phyloP scores from a whole-genome alignment of 2,888 invertebrate genomes.

The Tineola bisselliella region DNA sequence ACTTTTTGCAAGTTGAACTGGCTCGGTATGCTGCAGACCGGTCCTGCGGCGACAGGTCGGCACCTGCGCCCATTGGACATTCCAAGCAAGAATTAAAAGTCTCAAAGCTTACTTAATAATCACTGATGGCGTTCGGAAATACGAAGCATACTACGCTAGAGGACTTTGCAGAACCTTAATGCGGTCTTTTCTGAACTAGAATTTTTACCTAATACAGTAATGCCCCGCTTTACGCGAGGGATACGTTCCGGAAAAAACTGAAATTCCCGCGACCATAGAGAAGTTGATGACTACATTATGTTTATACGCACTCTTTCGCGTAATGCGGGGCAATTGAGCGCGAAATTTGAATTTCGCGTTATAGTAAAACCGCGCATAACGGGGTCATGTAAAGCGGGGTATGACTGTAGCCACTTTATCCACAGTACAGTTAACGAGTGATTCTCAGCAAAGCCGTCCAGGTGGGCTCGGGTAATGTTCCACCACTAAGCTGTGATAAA shows the following conservation, averaged over 20 bases:
- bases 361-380: too few species aligned
- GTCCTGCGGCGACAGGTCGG: constrained; percentile 41
- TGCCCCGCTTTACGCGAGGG: too few species aligned
- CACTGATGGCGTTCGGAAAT: background rate
- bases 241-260: too few species aligned
- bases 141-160: background rate
- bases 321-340: too few species aligned
- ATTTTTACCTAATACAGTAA: too few species aligned
- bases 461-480: background rate
- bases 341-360: too few species aligned
- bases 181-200: background rate
- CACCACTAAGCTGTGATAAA: constrained; percentile 5
- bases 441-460: background rate
- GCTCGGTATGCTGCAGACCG: constrained; percentile 21
- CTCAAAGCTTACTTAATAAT: constrained; percentile 5
- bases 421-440: background rate
- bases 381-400: too few species aligned
- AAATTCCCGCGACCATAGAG: too few species aligned
- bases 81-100: constrained; percentile 8
- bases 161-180: background rate
- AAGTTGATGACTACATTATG: too few species aligned
- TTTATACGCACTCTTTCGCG: too few species aligned
- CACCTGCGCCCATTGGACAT: constrained; percentile 33
- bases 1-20: constrained; percentile 20
- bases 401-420: too few species aligned